Percentiles rank a stretch among this genome's conserved stretches.
Conservation (phyloP, 1,140 invertebrate genomes). For the Hesperophylax magnus region DNA sequence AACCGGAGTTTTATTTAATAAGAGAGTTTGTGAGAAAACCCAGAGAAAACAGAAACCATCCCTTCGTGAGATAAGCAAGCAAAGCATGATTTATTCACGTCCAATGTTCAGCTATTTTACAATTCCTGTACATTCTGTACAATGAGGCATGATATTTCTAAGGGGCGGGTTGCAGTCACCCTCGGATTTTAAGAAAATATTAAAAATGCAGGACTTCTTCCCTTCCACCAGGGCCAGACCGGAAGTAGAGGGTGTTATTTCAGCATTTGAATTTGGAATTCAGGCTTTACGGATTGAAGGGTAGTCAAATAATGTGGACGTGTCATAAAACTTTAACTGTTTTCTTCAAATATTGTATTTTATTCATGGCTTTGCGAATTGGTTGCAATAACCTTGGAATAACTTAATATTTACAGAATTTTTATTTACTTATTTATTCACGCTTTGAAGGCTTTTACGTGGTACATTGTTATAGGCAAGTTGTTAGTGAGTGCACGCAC, state of each 20-base stretch:
- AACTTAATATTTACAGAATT: no score
- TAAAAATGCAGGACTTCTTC: conserved; percentile 1
- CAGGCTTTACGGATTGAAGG: background rate
- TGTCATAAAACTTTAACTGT: background rate
- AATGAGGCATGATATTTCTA: background rate
- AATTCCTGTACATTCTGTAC: background rate
- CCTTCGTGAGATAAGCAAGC: background rate
- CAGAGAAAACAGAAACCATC: background rate
- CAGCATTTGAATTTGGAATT: conserved; percentile 10
- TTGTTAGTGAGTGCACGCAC: no score
- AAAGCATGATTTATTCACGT: background rate
- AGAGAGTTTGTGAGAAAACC: background rate
- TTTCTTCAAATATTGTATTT: background rate
- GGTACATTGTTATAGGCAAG: no score
- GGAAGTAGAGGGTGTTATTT: conserved; percentile 7
- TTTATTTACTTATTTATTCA: no score
- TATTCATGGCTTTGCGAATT: background rate
- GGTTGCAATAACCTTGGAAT: background rate
- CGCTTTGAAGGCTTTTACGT: no score
- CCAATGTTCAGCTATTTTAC: conserved; percentile 1
- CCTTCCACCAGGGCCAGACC: background rate
- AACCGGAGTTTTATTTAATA: no score
- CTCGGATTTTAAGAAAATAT: background rate
- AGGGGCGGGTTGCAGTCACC: background rate
- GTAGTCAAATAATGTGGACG: background rate